These are phyloP conservation scores for Pomatorhinus ruficollis DNA, from an alignment of 2,113 vertebrate genomes.

Conservation along the genomic window DNA sequence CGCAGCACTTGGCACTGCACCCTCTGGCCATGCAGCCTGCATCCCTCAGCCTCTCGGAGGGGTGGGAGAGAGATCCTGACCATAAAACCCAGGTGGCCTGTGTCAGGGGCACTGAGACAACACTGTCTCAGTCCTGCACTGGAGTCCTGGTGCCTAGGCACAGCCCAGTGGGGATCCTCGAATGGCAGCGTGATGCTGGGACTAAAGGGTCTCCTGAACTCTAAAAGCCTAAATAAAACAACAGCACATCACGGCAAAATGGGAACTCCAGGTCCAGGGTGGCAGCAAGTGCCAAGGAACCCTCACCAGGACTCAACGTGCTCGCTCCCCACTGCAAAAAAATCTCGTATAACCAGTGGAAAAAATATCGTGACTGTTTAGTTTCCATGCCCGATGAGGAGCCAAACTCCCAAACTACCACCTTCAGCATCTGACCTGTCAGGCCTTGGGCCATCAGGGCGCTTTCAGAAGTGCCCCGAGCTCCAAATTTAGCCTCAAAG, in stretches of 20 bases:
- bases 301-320: accelerated
- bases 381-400: neutral
- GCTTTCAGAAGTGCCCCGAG: neutral
- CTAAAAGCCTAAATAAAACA: neutral
- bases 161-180: accelerated
- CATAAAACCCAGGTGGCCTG: accelerated
- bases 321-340: accelerated
- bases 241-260: neutral
- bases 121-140: accelerated
- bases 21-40: neutral
- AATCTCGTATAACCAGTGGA: neutral
- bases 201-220: neutral
- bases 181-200: accelerated
- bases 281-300: neutral
- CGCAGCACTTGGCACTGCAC: accelerated
- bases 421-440: neutral
- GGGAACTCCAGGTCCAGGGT: accelerated
- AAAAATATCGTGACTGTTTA: neutral
- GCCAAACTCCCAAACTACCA: neutral
- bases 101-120: accelerated
- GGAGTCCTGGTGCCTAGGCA: accelerated
- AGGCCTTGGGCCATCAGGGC: neutral
- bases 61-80: neutral
- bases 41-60: neutral
- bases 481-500: neutral